Evolutionary conservation across 2,888 invertebrate species (phyloP), one percentile per base, ranked within the genome.

Genomic region (Cephus runcator): DNA sequence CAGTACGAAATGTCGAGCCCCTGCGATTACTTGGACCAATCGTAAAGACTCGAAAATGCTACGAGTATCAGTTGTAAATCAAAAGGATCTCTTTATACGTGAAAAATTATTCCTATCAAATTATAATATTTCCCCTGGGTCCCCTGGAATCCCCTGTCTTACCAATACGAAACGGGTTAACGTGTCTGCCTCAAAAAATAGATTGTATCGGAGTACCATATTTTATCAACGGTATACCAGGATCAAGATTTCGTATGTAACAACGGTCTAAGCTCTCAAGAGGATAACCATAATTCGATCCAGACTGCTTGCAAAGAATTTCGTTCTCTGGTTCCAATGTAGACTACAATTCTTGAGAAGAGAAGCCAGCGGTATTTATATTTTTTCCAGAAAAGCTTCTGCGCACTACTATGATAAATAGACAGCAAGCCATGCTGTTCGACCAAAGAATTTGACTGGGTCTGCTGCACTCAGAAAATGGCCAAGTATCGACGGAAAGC

Each of bases 71-170:
- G 40, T 40, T 6, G 1, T 40, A 40, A 23, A 40, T 40, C 15
- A 4, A 1, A 40, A 40, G 40, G 15, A 15, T 40, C 40, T 12
- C 35, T 35, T 3, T 79, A 79, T 77, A 78, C 77, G 35, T 79
- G 74, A 79, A 82, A 77, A 83, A 81, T 81, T 69, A 33, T 82
- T 79, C 80, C 75, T 73, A 76, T 78, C 77, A 6, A 15, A 15
- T 15, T 40, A 15, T 40, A 15, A 15, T 15, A 40, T 15, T 40
- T 56, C 9, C 56, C 23, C 56, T 23, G 15, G 23, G 23, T 23
- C 34, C 34, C 34, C 34, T 1, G 9, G 56, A 56, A 23, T 23
- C 0, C 23, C 6, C 56, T 6, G 9, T 23, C 56, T 56, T 56
- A 9, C 56, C 9, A 9, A 56, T 56, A 23, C 56, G 23, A 56